Evolutionary conservation across 2,113 vertebrate species (phyloP).

Genomic region (Fregata magnificens): DNA sequence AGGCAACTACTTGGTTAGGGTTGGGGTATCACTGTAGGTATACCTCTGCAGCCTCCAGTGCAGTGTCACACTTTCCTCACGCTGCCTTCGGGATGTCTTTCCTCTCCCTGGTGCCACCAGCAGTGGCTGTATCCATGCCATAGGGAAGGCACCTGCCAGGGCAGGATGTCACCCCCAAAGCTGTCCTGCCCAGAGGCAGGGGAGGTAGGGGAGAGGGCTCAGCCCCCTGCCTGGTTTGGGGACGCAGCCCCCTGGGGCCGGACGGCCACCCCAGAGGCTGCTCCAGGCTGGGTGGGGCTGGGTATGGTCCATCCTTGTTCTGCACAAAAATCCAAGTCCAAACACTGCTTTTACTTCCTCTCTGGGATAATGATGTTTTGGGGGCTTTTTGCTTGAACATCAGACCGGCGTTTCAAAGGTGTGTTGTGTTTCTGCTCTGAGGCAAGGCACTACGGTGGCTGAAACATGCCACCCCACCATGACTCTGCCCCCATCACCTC

Average conservation of each 20-base stretch:
- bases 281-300: accelerated
- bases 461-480: background rate
- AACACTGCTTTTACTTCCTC: background rate
- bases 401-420: background rate
- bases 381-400: background rate
- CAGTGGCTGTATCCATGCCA: background rate
- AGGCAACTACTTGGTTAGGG: background rate
- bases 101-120: accelerated
- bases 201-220: background rate
- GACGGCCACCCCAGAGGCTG: background rate
- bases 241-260: background rate
- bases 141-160: background rate
- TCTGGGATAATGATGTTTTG: background rate
- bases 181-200: accelerated
- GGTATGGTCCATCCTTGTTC: background rate
- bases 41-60: background rate
- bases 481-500: background rate
- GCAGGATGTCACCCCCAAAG: background rate
- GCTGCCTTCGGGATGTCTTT: background rate
- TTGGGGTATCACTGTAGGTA: no score
- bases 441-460: background rate
- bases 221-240: background rate
- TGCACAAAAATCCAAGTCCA: background rate
- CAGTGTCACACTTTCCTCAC: background rate
- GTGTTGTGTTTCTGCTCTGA: background rate